Evolutionary conservation across 2,888 invertebrate genomes (phyloP).

Genomic region (Liodrosophila aerea): DNA sequence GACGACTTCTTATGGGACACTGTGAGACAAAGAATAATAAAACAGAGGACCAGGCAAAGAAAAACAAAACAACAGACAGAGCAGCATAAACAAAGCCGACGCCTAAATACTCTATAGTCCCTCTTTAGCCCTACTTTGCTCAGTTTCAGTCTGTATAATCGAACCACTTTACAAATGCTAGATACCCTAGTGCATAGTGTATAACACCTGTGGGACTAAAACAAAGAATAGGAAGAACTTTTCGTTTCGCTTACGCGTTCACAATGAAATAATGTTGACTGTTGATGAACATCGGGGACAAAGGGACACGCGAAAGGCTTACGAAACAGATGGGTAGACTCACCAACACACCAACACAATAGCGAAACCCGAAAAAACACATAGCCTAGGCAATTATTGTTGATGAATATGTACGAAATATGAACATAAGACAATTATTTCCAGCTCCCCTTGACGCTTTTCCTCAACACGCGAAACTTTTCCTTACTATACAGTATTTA

Average conservation of each 20-base stretch:
- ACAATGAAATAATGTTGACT: conserved; percentile 25
- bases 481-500: neutral
- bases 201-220: conserved; percentile 8
- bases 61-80: conserved; percentile 51
- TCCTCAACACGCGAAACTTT: conserved; percentile 36
- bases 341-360: no score
- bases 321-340: no score
- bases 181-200: no score
- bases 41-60: conserved; percentile 34
- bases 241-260: conserved; percentile 21
- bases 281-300: conserved; percentile 25
- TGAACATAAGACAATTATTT: conserved; percentile 29
- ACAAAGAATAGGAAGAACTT: conserved; percentile 24
- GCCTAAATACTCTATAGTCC: conserved; percentile 11
- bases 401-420: conserved; percentile 60
- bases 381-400: conserved; percentile 62
- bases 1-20: conserved; percentile 65
- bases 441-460: neutral
- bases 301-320: conserved; percentile 53
- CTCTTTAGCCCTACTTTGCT: no score
- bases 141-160: no score
- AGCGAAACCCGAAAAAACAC: conserved; percentile 16
- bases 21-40: conserved; percentile 69
- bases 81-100: neutral
- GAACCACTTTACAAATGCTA: no score